These are phyloP conservation scores for Ormyrus rosae DNA, from an alignment of 2,888 invertebrate genomes.

Conservation along the genomic window DNA sequence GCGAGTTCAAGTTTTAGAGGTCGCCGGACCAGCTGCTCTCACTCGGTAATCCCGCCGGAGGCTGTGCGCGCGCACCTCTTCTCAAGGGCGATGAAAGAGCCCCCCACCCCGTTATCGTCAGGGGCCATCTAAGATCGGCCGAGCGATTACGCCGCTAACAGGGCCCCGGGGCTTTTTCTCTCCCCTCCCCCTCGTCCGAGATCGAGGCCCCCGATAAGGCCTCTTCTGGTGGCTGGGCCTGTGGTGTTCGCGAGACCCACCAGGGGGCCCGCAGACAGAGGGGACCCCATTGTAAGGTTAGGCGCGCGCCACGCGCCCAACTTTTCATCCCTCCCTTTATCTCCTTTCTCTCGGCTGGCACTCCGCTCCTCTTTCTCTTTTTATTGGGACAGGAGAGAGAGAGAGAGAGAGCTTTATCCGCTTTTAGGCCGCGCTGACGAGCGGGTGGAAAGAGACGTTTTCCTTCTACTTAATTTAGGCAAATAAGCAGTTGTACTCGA, in stretches of 20 bases:
- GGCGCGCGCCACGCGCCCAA: slow-evolving; percentile 28
- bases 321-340: background rate
- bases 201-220: slow-evolving; percentile 64
- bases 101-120: slow-evolving; percentile 65
- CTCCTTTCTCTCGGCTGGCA: slow-evolving; percentile 7
- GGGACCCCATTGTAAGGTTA: slow-evolving; percentile 13
- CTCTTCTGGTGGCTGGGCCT: slow-evolving; percentile 60
- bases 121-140: slow-evolving; percentile 72
- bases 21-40: slow-evolving; percentile 68
- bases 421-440: slow-evolving; percentile 27
- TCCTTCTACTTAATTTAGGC: slow-evolving; percentile 62
- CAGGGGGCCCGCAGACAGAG: slow-evolving; percentile 66
- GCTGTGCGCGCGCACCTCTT: slow-evolving; percentile 42
- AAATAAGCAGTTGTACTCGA: slow-evolving; percentile 59
- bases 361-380: slow-evolving; percentile 27
- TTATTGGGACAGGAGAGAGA: background rate
- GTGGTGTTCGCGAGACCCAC: slow-evolving; percentile 73
- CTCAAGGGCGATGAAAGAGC: slow-evolving; percentile 63
- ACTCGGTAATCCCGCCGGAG: slow-evolving; percentile 66
- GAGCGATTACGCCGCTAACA: slow-evolving; percentile 71
- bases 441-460: slow-evolving; percentile 42
- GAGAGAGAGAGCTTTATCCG: background rate
- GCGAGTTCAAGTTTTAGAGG: slow-evolving; percentile 64
- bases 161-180: slow-evolving; percentile 64
- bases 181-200: slow-evolving; percentile 52